Base-by-base conservation (phyloP, 2,888 invertebrate genomes). In the Aporophyla nigra region DNA sequence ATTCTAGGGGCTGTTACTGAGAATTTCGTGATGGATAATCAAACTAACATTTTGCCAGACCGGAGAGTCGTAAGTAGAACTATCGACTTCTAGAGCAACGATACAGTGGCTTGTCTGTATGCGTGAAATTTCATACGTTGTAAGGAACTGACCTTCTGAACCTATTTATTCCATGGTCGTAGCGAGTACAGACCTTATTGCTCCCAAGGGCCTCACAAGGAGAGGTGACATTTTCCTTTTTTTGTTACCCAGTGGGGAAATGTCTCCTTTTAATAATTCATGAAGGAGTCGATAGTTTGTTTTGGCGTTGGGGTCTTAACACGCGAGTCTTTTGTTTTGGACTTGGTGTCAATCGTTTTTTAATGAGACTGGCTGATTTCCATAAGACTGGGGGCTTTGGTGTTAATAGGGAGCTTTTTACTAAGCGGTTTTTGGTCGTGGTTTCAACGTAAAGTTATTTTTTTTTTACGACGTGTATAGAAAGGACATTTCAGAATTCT, bases 251-350 rank as follows among this genome's bases (percentile, higher is more conserved):
- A 88, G 87, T 84, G 84, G 92, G 92, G 92, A 92, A 93, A 92
- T 93, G 91, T 90, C 84, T 80, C 88, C 74, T 85, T 90, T 94
- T 88, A 93, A 94, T 94, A 93, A 94, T 94, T 94, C 93, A 94
- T 93, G 93, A 92, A 90, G 80, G 82, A 84, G 88, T 89, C 90
- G 85, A 91, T 92, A 90, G 87, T 88, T 87, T 82, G 80, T 86
- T 84, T 83, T 82, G 84, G 78, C 71, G 75, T 79, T 54, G 46
- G 78, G 62, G 62, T 76, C 69, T 71, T 69, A 67, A 58, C 43
- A n/a, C 43, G 68, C 51, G 56, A 67, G 71, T 74, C 51, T 59
- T 73, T 79, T 80, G 63, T 78, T 77, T 78, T 78, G 69, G 72
- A 71, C 67, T 66, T 71, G 61, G 68, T 75, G 76, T 78, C 67